These are phyloP conservation scores for Chrysina gloriosa DNA, from an alignment of 2,888 invertebrate genomes.

Conservation along the genomic window DNA sequence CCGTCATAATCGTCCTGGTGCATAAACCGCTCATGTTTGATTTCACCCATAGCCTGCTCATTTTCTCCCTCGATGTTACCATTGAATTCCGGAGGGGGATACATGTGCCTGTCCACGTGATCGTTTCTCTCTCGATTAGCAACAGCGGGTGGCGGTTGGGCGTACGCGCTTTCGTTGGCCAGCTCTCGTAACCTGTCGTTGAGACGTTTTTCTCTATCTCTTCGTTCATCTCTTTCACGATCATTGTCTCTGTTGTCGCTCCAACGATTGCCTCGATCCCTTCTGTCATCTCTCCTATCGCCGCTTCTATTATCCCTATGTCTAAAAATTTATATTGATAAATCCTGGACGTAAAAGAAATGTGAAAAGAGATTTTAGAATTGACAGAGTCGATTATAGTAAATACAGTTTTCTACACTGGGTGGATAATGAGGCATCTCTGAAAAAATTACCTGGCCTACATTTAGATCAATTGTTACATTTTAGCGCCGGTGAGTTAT, in stretches of 20 bases:
- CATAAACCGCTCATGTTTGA: background rate
- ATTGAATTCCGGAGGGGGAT: constrained; percentile 23
- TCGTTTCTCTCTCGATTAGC: constrained; percentile 44
- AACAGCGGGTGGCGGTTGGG: constrained; percentile 4
- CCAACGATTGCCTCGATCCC: constrained; percentile 47
- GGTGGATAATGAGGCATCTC: too few species aligned
- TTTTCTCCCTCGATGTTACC: background rate
- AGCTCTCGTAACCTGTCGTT: constrained; percentile 54
- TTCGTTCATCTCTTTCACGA: constrained; percentile 54
- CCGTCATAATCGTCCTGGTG: constrained; percentile 26
- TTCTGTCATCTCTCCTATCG: constrained; percentile 52
- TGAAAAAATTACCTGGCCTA: too few species aligned
- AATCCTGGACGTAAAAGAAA: background rate
- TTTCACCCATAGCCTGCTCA: background rate
- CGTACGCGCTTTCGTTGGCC: constrained; percentile 46
- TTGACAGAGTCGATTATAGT: too few species aligned
- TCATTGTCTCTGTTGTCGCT: constrained; percentile 48
- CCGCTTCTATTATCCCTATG: constrained; percentile 47
- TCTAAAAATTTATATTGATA: constrained; percentile 54
- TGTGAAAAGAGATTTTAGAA: background rate
- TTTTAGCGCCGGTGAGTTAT: too few species aligned
- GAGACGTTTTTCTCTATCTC: constrained; percentile 58
- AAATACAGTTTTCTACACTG: too few species aligned
- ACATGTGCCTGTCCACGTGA: constrained; percentile 23
- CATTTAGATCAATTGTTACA: too few species aligned